Conservation (phyloP, 2,888 invertebrate genomes). For the Mythimna ferrago region DNA sequence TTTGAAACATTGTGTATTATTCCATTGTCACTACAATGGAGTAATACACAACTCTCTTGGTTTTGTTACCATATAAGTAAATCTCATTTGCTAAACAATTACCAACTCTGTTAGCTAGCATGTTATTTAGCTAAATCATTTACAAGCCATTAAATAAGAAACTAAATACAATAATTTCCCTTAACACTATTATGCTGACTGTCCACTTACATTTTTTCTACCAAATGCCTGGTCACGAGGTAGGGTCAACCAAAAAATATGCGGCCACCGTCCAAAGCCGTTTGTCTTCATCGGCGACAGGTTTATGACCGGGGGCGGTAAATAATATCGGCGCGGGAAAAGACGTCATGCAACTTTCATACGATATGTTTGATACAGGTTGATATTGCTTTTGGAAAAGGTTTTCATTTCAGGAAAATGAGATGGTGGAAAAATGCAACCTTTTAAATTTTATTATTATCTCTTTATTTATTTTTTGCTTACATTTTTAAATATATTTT, state of each 20-base stretch:
- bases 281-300: conserved; percentile 88
- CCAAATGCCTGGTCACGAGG: conserved; percentile 54
- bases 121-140: not conserved
- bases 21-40: too few relatives aligned
- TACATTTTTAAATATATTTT: too few relatives aligned
- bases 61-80: too few relatives aligned
- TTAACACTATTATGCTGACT: conserved; percentile 24
- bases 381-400: conserved; percentile 46
- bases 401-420: too few relatives aligned
- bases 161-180: conserved; percentile 26
- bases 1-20: too few relatives aligned
- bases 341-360: conserved; percentile 89
- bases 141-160: conserved; percentile 3
- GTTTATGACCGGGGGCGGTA: conserved; percentile 87
- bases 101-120: not conserved
- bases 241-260: conserved; percentile 86
- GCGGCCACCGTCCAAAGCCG: conserved; percentile 78
- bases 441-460: too few relatives aligned
- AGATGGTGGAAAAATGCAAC: too few relatives aligned
- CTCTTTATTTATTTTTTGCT: too few relatives aligned
- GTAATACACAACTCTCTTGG: too few relatives aligned
- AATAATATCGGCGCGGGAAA: conserved; percentile 87
- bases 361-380: conserved; percentile 74
- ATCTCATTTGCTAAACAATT: not conserved
- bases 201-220: conserved; percentile 48